phyloP scores from a whole-genome alignment of 2,113 vertebrate species.

The Thomomys bottae region DNA sequence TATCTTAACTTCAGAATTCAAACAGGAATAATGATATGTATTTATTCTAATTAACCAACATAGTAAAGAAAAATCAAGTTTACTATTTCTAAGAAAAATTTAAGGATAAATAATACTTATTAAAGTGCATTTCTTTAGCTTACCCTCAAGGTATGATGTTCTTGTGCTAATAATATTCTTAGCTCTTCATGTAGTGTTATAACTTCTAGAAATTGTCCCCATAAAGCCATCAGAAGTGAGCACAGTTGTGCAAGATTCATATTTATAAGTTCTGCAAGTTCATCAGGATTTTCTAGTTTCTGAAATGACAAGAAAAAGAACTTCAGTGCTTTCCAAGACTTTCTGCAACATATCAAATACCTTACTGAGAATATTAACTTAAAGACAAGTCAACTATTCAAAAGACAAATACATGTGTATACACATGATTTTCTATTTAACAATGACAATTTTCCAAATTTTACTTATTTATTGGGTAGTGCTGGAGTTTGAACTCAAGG shows the following conservation, averaged over 20 bases:
- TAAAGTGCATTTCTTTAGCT: conserved; percentile 76
- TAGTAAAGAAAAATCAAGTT: neutral
- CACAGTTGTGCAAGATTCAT: conserved; percentile 99
- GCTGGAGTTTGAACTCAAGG: no score
- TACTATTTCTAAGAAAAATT: conserved; percentile 40
- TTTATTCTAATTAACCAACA: conserved; percentile 34
- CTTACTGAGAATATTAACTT: conserved; percentile 14
- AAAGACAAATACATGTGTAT: neutral
- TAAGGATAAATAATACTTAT: conserved; percentile 14
- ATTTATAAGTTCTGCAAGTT: conserved; percentile 97
- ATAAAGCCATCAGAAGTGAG: conserved; percentile 98
- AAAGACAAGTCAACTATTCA: conserved; percentile 21
- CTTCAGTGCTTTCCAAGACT: neutral
- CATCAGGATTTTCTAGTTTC: conserved; percentile 96
- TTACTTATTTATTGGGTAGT: neutral
- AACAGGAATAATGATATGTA: conserved; percentile 17
- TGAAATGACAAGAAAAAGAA: conserved; percentile 81
- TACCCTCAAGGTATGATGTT: conserved; percentile 96
- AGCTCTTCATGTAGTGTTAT: conserved; percentile 95
- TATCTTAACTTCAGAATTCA: conserved; percentile 33
- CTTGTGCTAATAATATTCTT: conserved; percentile 90
- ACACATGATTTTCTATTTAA: neutral
- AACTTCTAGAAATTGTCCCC: conserved; percentile 97
- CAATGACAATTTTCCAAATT: conserved; percentile 1
- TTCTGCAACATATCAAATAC: neutral